Evolutionary conservation across 1,140 invertebrate species (phyloP).

Genomic region (Aphaenogaster floridana): DNA sequence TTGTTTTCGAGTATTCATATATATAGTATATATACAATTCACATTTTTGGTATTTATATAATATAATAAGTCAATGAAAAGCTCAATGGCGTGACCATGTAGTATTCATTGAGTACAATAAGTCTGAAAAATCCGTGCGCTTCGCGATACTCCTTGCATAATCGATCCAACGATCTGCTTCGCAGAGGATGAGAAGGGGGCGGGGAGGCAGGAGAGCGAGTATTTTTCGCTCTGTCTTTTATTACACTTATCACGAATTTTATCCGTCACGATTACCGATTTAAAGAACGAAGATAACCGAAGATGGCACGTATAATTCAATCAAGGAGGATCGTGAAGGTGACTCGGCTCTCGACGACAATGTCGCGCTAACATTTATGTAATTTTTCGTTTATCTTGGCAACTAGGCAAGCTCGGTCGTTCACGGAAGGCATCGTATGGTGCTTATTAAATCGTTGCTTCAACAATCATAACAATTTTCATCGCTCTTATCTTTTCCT

Average conservation of each 20-base stretch:
- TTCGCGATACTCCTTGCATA: constrained; percentile 56
- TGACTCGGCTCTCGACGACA: constrained; percentile 70
- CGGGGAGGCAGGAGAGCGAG: neutral
- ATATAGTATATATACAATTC: constrained; percentile 74
- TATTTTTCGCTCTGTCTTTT: neutral
- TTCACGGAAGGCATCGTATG: constrained; percentile 87
- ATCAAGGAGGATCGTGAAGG: constrained; percentile 62
- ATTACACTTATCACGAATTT: constrained; percentile 1
- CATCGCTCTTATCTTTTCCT: constrained; percentile 47
- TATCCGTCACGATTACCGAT: neutral
- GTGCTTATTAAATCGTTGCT: constrained; percentile 84
- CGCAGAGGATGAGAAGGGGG: neutral
- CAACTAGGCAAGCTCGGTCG: constrained; percentile 87
- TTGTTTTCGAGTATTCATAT: constrained; percentile 79
- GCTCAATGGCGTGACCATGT: constrained; percentile 84
- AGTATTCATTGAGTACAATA: constrained; percentile 77
- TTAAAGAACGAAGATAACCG: neutral
- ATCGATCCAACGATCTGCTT: constrained; percentile 19
- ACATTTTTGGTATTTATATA: constrained; percentile 69
- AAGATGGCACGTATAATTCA: neutral
- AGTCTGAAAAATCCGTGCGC: constrained; percentile 67
- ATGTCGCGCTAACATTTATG: constrained; percentile 71
- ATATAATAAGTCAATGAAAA: constrained; percentile 83
- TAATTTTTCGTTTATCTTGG: constrained; percentile 74
- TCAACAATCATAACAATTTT: constrained; percentile 84